A percentile compares a stretch with the other conserved stretches of the same genome.
Evolutionary conservation across 2,888 invertebrate genomes (phyloP).

Genomic region (Boloria euphrosyne): DNA sequence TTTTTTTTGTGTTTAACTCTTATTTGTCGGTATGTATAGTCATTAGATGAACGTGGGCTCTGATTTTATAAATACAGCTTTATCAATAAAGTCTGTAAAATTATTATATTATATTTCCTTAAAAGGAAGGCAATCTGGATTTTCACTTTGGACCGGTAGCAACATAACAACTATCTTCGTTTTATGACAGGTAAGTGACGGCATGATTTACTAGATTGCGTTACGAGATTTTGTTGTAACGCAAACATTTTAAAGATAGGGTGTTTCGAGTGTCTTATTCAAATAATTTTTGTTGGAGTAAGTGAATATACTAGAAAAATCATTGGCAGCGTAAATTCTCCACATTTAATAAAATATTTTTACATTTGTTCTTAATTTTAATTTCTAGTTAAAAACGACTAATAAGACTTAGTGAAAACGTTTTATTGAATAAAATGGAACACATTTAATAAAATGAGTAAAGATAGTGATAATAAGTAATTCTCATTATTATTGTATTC

Average conservation of each 20-base stretch:
- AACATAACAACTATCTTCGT: slow-evolving; percentile 43
- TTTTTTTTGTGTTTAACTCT: slow-evolving; percentile 9
- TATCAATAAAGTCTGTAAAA: slow-evolving; percentile 20
- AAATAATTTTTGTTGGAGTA: not conserved
- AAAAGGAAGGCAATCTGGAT: slow-evolving; percentile 17
- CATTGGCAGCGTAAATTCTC: no score
- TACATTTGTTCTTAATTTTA: not conserved
- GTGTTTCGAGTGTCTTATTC: not conserved
- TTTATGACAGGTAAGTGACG: slow-evolving; percentile 62
- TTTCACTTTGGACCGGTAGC: slow-evolving; percentile 30
- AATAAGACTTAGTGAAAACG: not conserved
- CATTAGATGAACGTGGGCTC: slow-evolving; percentile 23
- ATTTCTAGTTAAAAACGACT: not conserved
- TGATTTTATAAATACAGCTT: slow-evolving; percentile 26
- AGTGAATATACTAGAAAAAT: not conserved
- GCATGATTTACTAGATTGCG: not conserved
- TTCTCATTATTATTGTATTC: no score
- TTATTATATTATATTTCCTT: slow-evolving; percentile 15
- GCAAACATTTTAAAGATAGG: not conserved
- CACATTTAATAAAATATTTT: no score
- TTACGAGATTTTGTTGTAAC: not conserved
- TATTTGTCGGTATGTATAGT: slow-evolving; percentile 2
- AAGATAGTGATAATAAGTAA: no score
- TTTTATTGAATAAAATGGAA: not conserved
- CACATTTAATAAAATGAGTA: not conserved